Conservation (phyloP, 2,113 vertebrate species). For the Furnarius figulus region DNA sequence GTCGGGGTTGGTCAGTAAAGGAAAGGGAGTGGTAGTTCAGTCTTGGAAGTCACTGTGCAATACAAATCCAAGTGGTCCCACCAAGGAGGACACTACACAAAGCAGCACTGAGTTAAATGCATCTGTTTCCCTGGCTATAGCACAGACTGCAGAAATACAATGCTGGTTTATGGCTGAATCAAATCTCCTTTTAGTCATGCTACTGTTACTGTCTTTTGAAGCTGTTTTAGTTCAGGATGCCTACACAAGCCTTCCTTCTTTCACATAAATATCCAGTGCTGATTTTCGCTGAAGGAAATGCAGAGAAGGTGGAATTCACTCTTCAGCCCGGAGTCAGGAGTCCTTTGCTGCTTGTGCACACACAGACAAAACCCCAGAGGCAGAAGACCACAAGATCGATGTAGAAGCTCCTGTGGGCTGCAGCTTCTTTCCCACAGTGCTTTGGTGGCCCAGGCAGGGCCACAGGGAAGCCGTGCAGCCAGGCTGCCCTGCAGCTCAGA, state of each 20-base stretch:
- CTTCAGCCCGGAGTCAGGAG: not conserved
- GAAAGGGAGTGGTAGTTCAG: rapidly evolving
- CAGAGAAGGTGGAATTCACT: not conserved
- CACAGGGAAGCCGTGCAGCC: rapidly evolving
- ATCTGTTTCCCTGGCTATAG: not conserved
- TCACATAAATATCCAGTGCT: not conserved
- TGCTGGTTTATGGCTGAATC: not conserved
- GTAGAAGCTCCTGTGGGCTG: not conserved
- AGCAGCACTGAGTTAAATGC: rapidly evolving
- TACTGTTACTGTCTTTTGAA: not conserved
- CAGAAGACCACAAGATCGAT: not conserved
- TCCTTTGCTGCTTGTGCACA: not conserved
- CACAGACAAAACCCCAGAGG: rapidly evolving
- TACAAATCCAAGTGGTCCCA: not conserved
- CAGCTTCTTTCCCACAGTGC: not conserved
- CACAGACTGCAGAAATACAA: not conserved
- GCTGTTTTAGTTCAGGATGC: not conserved
- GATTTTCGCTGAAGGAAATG: not conserved
- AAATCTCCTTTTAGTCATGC: not conserved
- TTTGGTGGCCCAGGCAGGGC: not conserved
- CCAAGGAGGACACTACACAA: not conserved
- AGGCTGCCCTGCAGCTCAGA: rapidly evolving
- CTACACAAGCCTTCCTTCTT: not conserved
- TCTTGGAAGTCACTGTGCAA: not conserved
- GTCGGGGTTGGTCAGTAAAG: not conserved